Base-by-base conservation (phyloP, 2,888 invertebrate species). In the Leucophora obtusa region DNA sequence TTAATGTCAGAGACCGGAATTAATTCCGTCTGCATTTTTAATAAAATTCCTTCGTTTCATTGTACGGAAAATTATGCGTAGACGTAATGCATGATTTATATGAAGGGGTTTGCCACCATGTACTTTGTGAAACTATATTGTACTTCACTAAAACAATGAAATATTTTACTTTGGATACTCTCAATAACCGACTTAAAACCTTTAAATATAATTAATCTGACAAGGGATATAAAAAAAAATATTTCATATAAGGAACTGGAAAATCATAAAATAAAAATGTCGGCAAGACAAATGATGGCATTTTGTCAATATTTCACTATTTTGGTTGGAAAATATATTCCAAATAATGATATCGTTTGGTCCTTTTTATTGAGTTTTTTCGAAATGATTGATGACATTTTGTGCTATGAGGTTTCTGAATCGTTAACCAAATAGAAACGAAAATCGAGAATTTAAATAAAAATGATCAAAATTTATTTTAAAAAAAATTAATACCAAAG, bases 321-420 rank as follows among this genome's bases (percentile, higher is more conserved):
- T 9, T 79, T 81, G 28, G 63, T 82, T n/a, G 82, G 78, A 6
- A 81, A 82, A 56, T 18, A 75, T n/a, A 47, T 82, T 17, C 72
- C 71, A 10, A 1, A 28, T 43, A 62, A 60, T 10, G 75, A 82
- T 59, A 4, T 8, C 18, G 81, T 81, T n/a, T 81, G 79, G 76
- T 21, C 56, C 10, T 80, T 82, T 47, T 14, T 77, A 18, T 14
- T 51, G 33, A 9, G n/a, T 18, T 69, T 79, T 33, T 50, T 71
- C 7, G 35, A 68, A 60, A 53, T 78, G 18, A 66, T 78, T 8
- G 66, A 76, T 50, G 24, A 60, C 21, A 18, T 76, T 47, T 65
- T 66, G 33, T 65, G 33, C 15, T 18, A 18, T 33, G 47, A 53
- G 35, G 8, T 66, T 2, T 35, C 21, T n/a, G 50, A 28, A 15